These are phyloP conservation scores for Helicoverpa assulta DNA, from an alignment of 2,888 invertebrate species.

Conservation along the genomic window DNA sequence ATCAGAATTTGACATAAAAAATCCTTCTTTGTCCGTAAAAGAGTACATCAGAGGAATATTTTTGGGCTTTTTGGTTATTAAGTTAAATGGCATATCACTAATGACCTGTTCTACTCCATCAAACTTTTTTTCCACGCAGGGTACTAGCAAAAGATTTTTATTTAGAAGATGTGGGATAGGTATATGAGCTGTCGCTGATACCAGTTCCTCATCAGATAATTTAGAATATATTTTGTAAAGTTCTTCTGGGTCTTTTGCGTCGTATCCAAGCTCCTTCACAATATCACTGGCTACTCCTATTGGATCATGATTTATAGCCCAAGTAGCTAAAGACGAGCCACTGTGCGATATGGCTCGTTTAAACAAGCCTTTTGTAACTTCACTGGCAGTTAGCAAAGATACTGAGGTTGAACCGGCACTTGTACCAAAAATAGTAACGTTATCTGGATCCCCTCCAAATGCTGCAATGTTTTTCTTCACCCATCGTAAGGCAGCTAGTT, in stretches of 20 bases:
- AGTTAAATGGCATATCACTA: slow-evolving; percentile 78
- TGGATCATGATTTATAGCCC: slow-evolving; percentile 80
- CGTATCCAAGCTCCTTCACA: slow-evolving; percentile 75
- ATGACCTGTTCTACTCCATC: slow-evolving; percentile 75
- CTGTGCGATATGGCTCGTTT: slow-evolving; percentile 82
- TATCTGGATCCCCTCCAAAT: slow-evolving; percentile 84
- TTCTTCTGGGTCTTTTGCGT: slow-evolving; percentile 77
- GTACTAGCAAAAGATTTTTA: slow-evolving; percentile 60
- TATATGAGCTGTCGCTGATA: slow-evolving; percentile 68
- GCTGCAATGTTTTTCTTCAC: slow-evolving; percentile 82
- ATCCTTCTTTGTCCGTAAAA: slow-evolving; percentile 78
- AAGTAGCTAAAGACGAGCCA: slow-evolving; percentile 78
- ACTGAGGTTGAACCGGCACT: slow-evolving; percentile 81
- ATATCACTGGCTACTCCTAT: slow-evolving; percentile 75
- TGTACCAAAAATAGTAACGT: slow-evolving; percentile 83
- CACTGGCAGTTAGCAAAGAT: slow-evolving; percentile 77
- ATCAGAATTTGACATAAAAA: slow-evolving; percentile 64
- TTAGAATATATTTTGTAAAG: slow-evolving; percentile 77
- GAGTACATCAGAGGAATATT: slow-evolving; percentile 77
- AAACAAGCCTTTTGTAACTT: slow-evolving; percentile 76
- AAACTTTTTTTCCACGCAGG: slow-evolving; percentile 80
- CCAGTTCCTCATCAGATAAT: slow-evolving; percentile 70
- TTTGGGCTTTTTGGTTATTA: slow-evolving; percentile 71
- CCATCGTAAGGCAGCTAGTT: slow-evolving; percentile 84
- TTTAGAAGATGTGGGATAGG: slow-evolving; percentile 72